Evolutionary conservation across 2,113 vertebrate species (phyloP).

Genomic region (Nannospalax galili): DNA sequence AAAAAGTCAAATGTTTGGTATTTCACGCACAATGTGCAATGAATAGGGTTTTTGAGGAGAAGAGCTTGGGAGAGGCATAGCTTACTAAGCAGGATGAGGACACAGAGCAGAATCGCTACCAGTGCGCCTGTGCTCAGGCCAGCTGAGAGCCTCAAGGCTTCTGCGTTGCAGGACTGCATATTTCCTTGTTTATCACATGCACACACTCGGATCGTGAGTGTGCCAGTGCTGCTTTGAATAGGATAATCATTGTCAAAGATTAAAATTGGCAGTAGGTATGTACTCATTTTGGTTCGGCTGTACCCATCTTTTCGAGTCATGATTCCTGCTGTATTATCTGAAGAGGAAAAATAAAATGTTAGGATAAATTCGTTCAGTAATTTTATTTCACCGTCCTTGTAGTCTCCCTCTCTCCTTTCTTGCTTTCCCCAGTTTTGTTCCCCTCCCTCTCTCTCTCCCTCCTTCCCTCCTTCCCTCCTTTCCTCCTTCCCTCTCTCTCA

Average conservation of each 20-base stretch:
- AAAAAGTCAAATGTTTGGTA: neutral
- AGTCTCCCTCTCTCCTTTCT: no score
- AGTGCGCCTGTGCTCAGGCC: constrained; percentile 89
- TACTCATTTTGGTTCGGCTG: constrained; percentile 86
- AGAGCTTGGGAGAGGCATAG: rapidly evolving
- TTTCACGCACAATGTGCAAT: rapidly evolving
- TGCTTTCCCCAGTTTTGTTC: no score
- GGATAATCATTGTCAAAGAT: constrained; percentile 91
- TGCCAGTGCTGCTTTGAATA: constrained; percentile 89
- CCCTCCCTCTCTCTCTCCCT: neutral
- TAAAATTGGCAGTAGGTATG: constrained; percentile 87
- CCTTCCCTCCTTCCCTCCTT: neutral
- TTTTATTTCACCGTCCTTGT: no score
- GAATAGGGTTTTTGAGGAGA: no score
- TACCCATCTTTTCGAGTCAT: constrained; percentile 88
- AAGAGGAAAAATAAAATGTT: neutral
- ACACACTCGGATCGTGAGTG: constrained; percentile 87
- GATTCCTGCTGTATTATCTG: constrained; percentile 90
- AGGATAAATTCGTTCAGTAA: no score
- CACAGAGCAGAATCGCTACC: constrained; percentile 88
- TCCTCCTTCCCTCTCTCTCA: neutral
- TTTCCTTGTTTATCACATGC: constrained; percentile 86
- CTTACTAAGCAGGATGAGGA: constrained; percentile 86
- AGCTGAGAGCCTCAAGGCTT: constrained; percentile 85
- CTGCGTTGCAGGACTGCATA: constrained; percentile 87